Evolutionary conservation across 2,888 invertebrate genomes (phyloP), one percentile per base, ranked within the genome.

Genomic region (Zaprionus bogoriensis): DNA sequence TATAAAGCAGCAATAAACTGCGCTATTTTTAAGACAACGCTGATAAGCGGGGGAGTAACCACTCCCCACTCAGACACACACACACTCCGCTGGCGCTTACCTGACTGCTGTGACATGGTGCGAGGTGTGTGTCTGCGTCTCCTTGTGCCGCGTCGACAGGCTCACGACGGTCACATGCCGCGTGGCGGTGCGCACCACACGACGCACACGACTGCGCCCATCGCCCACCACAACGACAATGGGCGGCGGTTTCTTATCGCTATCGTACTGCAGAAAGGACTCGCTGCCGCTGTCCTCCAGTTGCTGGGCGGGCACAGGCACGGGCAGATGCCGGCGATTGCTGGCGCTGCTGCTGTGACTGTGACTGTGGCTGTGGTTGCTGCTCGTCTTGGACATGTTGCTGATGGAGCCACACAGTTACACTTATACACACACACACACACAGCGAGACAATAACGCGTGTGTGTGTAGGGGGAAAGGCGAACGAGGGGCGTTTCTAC

Each of bases 51-150:
- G 27, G 27, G 4, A 27, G n/a, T n/a, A n/a, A n/a, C n/a, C n/a
- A n/a, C n/a, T n/a, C 14, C n/a, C 12, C 17, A 32, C 39, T 36
- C 59, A 51, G 64, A 54, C 47, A 59, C 3, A 28, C 39, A 14
- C 14, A 14, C 12, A 14, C 10, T 9, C 7, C 7, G 10, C 6
- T 32, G 27, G 22, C 12, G 67, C 89, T 90, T 90, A 91, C 91
- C 91, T 91, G 82, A 91, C 91, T 66, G 91, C 91, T 61, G 91
- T 91, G 78, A 91, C 91, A 87, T 91, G 91, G 78, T 91, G 91
- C 62, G 90, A 91, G 62, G 91, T 91, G 72, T 90, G 90, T 25
- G 91, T 91, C 72, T 89, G 89, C 22, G 91, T 90, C 75, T 91
- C 91, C 82, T 90, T 91, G 77, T 91, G 90, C 39, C 91, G 86